Percentiles rank a stretch among this genome's conserved stretches.
phyloP scores from a whole-genome alignment of 2,113 vertebrate species.

The Amphilophus citrinellus region DNA sequence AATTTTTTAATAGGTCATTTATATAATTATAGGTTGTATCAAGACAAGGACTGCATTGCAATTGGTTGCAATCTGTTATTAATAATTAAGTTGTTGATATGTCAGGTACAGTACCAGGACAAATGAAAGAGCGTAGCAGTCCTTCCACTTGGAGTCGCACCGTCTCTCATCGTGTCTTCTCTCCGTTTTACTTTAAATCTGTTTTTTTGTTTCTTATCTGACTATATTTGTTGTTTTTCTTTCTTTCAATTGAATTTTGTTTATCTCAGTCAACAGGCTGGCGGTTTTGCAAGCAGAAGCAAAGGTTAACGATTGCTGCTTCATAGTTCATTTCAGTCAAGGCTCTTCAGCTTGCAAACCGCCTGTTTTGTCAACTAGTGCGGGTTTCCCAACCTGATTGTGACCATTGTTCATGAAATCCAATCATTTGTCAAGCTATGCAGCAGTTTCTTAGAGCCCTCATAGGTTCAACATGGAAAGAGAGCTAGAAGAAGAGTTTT shows the following conservation, averaged over 20 bases:
- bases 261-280: constrained; percentile 15
- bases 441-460: not conserved
- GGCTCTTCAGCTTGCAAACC: not conserved
- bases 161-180: not conserved
- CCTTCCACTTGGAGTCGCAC: not conserved
- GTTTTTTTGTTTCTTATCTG: not conserved
- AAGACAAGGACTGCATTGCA: not conserved
- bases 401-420: not conserved
- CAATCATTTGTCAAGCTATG: not conserved
- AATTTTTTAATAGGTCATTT: not conserved
- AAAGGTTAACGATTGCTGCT: constrained; percentile 24
- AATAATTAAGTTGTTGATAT: not conserved
- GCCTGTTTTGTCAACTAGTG: constrained; percentile 35
- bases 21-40: not conserved
- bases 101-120: not conserved
- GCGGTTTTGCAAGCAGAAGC: constrained; percentile 5
- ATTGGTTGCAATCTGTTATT: not conserved
- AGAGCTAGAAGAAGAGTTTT: not conserved
- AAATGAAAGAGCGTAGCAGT: not conserved
- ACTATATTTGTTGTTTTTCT: not conserved
- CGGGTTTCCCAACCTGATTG: constrained; percentile 21
- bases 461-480: not conserved
- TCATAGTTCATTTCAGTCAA: constrained; percentile 29
- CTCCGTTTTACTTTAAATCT: not conserved
- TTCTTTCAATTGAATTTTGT: not conserved